phyloP scores from a whole-genome alignment of 1,140 invertebrate genomes.

The Zaprionus lachaisei region DNA sequence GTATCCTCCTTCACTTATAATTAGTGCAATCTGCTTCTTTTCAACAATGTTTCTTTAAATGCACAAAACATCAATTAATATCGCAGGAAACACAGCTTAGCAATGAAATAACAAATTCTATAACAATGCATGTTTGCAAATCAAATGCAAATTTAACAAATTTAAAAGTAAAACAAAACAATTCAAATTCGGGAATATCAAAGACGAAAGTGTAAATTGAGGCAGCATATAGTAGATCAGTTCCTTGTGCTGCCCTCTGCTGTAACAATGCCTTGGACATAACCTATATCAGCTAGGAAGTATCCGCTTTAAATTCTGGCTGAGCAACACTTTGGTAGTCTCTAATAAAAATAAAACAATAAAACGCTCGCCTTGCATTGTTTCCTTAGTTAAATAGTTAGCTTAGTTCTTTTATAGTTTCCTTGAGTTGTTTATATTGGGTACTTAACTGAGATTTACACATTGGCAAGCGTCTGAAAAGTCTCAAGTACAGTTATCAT shows the following conservation, averaged over 20 bases:
- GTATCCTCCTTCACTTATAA: neutral
- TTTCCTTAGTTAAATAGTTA: conserved; percentile 17
- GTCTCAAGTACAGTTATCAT: conserved; percentile 25
- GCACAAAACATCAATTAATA: neutral
- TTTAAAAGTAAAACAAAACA: conserved; percentile 1
- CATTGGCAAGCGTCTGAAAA: conserved; percentile 48
- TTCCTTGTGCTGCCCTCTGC: neutral
- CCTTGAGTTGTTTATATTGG: conserved; percentile 28
- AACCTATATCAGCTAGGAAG: neutral
- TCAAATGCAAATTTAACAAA: conserved; percentile 14
- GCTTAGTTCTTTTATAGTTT: conserved; percentile 19
- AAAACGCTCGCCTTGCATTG: conserved; percentile 19
- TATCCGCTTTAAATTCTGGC: neutral
- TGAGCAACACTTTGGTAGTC: too few species aligned
- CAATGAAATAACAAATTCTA: conserved; percentile 3
- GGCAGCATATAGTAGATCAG: neutral
- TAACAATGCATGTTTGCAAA: conserved; percentile 28
- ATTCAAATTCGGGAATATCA: conserved; percentile 12
- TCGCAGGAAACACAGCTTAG: conserved; percentile 13
- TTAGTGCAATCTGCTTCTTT: neutral
- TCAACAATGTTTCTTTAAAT: neutral
- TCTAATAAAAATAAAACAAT: neutral
- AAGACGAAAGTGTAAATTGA: neutral
- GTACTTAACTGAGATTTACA: conserved; percentile 13
- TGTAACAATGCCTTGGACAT: neutral